Evolutionary conservation across 2,888 invertebrate genomes (phyloP), one percentile per base, ranked within the genome.

Genomic region (Linyphia triangularis): DNA sequence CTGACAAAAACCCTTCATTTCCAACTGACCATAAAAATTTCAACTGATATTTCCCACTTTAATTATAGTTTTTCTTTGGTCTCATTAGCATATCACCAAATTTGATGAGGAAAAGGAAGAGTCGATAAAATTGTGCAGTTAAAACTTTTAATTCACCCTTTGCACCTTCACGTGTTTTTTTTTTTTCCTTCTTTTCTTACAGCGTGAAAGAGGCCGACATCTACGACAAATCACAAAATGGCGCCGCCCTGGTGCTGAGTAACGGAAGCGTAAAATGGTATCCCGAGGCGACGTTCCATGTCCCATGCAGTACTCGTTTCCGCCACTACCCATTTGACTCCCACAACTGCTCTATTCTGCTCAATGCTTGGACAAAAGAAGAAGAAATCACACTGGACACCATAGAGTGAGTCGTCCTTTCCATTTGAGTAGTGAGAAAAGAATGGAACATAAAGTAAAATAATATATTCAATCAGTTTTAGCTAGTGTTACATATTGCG

Each of bases 241-340:
- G 51, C 9, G 63, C 83, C 0, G 51, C 63, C 0, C 10, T 30
- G 3, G 43, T 73, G 43, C 24, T 28, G 3, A 43, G 51, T 51
- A 73, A 83, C 33, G 83, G 83, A 0, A 63, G 63, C 0, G 10
- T 65, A 10, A 63, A 63, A 43, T 83, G 72, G 72, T 22, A 19
- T 28, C 73, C 83, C 0, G 24, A n/a, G 0, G 43, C 43, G 4
- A 10, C 7, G 5, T 73, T 83, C 24, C 72, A 83, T 24, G 30
- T 83, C 3, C 83, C 83, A 2, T 83, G 83, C 83, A 51, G 30
- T 19, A 63, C 83, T 19, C 5, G 65, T 7, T 70, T 63, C 28
- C 37, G 24, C 1, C 83, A 83, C 30, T 83, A 73, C 19, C 83
- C 83, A 9, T 83, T 83, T 33, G 83, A 83, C n/a, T 28, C 72